Base-by-base conservation (phyloP, 2,888 invertebrate genomes). In the Nemoura dubitans region DNA sequence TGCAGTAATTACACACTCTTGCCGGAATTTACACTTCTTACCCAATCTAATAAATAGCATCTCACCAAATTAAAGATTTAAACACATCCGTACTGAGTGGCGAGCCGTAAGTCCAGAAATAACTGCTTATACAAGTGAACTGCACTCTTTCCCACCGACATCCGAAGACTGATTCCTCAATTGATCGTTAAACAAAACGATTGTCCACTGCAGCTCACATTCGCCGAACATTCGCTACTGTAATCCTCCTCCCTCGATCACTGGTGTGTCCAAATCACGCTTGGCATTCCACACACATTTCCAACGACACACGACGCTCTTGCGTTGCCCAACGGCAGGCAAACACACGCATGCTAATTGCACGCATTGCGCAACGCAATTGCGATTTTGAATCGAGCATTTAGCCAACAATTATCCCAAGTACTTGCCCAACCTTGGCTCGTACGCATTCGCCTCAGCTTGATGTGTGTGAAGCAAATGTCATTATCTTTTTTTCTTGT, bases 381-480 rank as follows among this genome's bases (percentile, higher is more conserved):
- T 59, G 59, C 59, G 59, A 59, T 59, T 59, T 59, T 21, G 59
- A 59, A 7, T 59, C 14, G 59, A 3, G 14, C 59, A 59, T 59
- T 59, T 59, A 7, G 59, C 59, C 59, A 7, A 14, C 59, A 59
- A 59, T 59, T 59, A 59, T 59, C 59, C 59, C 59, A 59, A 21
- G 59, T 59, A 59, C 59, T 59, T 59, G 59, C 59, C 59, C 59
- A 59, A 59, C 59, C 59, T 59, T 59, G 59, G 59, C 59, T 36
- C 10, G 36, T 36, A 6, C 36, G 36, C 10, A 36, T 36, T 3
- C 36, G 36, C 36, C 36, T 6, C 10, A 10, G 36, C 36, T 3
- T 36, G 5, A 10, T 10, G 36, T 10, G 36, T 10, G 36, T 36
- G 36, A 36, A 36, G 36, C 36, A 10, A 36, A 36, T 36, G 36